These are phyloP conservation scores for Zeugodacus cucurbitae DNA, from an alignment of 1,140 invertebrate genomes.

Conservation along the genomic window DNA sequence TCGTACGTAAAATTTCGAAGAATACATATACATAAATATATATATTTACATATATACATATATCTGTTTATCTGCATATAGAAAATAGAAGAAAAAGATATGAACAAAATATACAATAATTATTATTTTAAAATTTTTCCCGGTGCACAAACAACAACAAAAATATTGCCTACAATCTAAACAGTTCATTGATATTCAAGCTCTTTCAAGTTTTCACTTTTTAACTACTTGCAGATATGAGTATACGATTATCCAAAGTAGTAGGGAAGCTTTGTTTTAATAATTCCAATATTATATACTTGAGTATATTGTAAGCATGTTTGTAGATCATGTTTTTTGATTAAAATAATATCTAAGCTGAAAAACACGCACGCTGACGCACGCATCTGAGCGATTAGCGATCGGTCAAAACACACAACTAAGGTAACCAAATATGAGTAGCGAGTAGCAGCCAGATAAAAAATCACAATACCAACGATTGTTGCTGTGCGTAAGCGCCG, in stretches of 20 bases:
- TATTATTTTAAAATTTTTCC: too few species aligned
- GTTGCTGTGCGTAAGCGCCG: neutral
- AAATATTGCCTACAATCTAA: neutral
- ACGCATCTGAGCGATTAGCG: neutral
- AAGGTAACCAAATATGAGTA: neutral
- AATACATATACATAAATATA: too few species aligned
- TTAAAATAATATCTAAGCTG: neutral
- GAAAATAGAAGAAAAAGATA: too few species aligned
- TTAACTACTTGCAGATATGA: neutral
- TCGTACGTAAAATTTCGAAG: too few species aligned
- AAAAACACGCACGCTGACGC: neutral
- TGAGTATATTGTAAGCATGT: neutral
- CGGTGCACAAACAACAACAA: too few species aligned
- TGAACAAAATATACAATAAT: too few species aligned
- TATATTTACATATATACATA: too few species aligned
- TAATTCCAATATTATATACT: neutral
- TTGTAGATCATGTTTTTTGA: neutral
- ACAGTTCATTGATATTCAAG: neutral
- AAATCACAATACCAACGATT: neutral
- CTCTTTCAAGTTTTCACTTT: neutral
- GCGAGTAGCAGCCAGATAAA: neutral
- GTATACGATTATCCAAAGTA: neutral
- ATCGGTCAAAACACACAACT: neutral
- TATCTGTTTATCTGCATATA: too few species aligned
- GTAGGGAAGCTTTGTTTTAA: too few species aligned